Conservation (phyloP, 2,888 invertebrate species). For the Melolontha melolontha region DNA sequence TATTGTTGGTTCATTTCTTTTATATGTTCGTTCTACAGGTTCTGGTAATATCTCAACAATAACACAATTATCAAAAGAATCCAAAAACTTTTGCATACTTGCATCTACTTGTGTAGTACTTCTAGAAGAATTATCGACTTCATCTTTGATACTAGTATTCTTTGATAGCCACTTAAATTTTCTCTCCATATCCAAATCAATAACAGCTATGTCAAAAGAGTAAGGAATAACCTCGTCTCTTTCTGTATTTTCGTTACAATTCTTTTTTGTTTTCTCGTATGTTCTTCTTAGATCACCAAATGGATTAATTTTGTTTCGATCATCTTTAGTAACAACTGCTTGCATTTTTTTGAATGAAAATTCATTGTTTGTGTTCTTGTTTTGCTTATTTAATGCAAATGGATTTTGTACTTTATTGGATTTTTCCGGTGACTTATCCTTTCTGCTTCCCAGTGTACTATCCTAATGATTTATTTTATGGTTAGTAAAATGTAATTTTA, state of each 20-base stretch:
- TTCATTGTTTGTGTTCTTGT: background rate
- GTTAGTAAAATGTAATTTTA: no score
- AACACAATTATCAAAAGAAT: conserved; percentile 54
- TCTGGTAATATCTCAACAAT: conserved; percentile 48
- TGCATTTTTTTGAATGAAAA: background rate
- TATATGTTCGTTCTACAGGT: conserved; percentile 25
- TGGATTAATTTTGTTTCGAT: background rate
- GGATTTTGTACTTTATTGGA: background rate
- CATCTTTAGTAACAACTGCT: background rate
- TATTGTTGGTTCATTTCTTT: background rate
- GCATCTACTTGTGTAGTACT: background rate
- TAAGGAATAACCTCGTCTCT: background rate
- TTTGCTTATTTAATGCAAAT: no score
- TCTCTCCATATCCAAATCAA: conserved; percentile 38
- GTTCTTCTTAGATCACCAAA: background rate
- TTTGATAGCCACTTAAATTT: conserved; percentile 38
- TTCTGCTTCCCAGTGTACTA: conserved; percentile 3
- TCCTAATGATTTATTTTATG: conserved; percentile 12
- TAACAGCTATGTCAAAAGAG: conserved; percentile 21
- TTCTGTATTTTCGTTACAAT: background rate
- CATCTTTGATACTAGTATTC: conserved; percentile 14
- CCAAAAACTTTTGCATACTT: conserved; percentile 44
- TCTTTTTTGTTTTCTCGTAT: conserved; percentile 2
- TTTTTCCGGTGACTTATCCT: conserved; percentile 4
- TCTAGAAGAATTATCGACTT: background rate